These are phyloP conservation scores for Sebastes hopkinsi DNA, from an alignment of 2,797 vertebrate species.

Conservation along the genomic window DNA sequence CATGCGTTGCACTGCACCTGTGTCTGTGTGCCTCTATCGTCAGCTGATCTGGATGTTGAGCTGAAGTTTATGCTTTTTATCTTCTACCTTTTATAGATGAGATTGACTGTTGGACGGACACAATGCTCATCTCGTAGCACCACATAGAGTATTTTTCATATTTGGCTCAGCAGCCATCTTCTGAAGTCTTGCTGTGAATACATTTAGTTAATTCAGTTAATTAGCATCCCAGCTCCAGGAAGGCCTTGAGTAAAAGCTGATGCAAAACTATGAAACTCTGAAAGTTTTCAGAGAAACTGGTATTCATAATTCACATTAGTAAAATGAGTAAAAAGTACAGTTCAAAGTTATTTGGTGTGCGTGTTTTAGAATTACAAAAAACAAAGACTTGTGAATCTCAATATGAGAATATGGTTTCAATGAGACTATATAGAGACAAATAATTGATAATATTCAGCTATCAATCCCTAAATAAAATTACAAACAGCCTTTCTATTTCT, in stretches of 20 bases:
- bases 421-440: background rate
- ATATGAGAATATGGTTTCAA: background rate
- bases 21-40: background rate
- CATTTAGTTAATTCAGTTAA: background rate
- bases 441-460: background rate
- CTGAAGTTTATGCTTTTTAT: background rate
- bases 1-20: background rate
- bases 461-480: background rate
- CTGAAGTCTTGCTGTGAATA: constrained; percentile 11
- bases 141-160: background rate
- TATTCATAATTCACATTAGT: background rate
- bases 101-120: background rate
- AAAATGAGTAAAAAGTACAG: background rate
- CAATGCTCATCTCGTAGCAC: background rate
- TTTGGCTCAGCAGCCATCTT: background rate
- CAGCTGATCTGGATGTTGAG: background rate
- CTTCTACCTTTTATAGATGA: background rate
- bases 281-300: background rate
- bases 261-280: constrained; percentile 29
- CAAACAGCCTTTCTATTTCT: background rate
- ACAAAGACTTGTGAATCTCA: background rate
- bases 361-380: background rate
- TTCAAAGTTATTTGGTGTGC: no score
- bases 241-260: background rate
- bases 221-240: background rate